Evolutionary conservation across 2,797 vertebrate species (phyloP).

Genomic region (Peromyscus eremicus): DNA sequence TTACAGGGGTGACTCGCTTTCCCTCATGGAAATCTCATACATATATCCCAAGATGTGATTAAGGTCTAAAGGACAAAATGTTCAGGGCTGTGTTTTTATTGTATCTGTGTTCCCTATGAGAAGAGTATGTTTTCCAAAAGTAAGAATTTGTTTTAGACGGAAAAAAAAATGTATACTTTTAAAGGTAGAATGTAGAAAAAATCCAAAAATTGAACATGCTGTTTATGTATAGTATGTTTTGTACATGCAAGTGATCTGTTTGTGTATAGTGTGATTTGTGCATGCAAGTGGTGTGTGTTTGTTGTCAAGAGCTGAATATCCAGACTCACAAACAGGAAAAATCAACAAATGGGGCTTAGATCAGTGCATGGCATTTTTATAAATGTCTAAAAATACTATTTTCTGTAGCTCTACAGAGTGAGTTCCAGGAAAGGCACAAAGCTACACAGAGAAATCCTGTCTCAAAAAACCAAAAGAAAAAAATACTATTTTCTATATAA

Average conservation of each 20-base stretch:
- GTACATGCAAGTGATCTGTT: background rate
- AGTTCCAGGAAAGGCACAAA: too few relatives aligned
- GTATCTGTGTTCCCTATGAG: background rate
- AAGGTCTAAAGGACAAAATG: background rate
- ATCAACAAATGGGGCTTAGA: background rate
- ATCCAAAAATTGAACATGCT: background rate
- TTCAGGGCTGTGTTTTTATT: background rate
- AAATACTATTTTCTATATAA: background rate
- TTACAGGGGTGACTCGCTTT: background rate
- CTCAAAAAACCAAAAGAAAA: too few relatives aligned
- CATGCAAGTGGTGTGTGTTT: background rate
- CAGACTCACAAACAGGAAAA: background rate
- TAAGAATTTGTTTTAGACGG: conserved; percentile 21
- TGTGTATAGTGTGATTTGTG: background rate
- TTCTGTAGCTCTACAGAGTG: too few relatives aligned
- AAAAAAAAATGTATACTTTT: background rate
- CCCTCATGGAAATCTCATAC: background rate
- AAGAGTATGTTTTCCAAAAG: background rate
- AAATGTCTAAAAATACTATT: background rate
- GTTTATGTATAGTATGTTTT: background rate
- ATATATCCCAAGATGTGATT: background rate
- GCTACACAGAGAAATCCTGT: too few relatives aligned
- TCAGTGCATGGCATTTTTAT: conserved; percentile 2
- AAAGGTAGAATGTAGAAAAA: conserved; percentile 7
- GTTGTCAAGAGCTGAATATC: conserved; percentile 4